Evolutionary conservation across 2,113 vertebrate genomes (phyloP).

Genomic region (Pelobates fuscus): DNA sequence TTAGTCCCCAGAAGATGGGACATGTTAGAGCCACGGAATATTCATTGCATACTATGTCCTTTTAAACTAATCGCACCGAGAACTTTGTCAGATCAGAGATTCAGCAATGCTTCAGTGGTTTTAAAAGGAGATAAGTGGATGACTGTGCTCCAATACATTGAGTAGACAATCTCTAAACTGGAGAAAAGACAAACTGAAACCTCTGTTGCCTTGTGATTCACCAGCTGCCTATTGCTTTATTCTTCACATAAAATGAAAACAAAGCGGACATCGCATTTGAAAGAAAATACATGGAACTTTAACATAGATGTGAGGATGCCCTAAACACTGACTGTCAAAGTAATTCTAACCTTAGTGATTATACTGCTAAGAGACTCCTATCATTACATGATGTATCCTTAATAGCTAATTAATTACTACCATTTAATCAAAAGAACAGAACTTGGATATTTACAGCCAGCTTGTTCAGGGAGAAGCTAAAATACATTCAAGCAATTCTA

Average conservation of each 20-base stretch:
- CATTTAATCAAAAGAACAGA: slow-evolving; percentile 36
- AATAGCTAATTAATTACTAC: slow-evolving; percentile 51
- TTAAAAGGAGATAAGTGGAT: slow-evolving; percentile 32
- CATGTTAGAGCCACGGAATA: background rate
- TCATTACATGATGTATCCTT: slow-evolving; percentile 49
- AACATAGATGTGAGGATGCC: background rate
- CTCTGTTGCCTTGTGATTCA: background rate
- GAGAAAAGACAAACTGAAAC: slow-evolving; percentile 12
- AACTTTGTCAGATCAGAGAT: slow-evolving; percentile 9
- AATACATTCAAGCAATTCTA: slow-evolving; percentile 49
- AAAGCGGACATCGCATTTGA: background rate
- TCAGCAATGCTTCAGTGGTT: background rate
- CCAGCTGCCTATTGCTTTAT: background rate
- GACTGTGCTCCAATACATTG: slow-evolving; percentile 25
- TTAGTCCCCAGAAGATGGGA: background rate
- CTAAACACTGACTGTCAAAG: slow-evolving; percentile 55
- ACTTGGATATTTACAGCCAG: slow-evolving; percentile 50
- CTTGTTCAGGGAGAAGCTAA: slow-evolving; percentile 54
- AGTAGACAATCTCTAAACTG: slow-evolving; percentile 24
- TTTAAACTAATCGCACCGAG: background rate
- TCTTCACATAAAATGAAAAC: slow-evolving; percentile 18
- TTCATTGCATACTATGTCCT: background rate
- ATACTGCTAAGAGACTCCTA: slow-evolving; percentile 30
- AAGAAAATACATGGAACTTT: background rate
- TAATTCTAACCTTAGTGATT: slow-evolving; percentile 35